A percentile compares a stretch with the other conserved stretches of the same genome.
These are phyloP conservation scores for Drosophila miranda DNA, from an alignment of 1,140 invertebrate genomes.

Conservation along the genomic window DNA sequence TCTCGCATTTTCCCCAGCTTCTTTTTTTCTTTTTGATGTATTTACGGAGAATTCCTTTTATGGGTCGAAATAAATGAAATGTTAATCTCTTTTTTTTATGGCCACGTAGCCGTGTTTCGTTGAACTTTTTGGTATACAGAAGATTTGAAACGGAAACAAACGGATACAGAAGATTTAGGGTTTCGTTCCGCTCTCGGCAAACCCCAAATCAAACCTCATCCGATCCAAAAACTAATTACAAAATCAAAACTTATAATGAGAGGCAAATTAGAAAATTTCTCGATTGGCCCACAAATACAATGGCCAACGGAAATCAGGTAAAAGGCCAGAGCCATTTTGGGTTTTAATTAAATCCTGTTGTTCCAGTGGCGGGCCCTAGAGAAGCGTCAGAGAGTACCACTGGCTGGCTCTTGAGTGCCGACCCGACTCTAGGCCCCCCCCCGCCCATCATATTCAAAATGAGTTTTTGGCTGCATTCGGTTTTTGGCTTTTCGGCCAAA, in stretches of 20 bases:
- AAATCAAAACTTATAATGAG: constrained; percentile 73
- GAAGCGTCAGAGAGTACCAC: constrained; percentile 13
- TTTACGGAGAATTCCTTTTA: constrained; percentile 70
- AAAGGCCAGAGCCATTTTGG: constrained; percentile 54
- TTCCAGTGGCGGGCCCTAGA: constrained; percentile 33
- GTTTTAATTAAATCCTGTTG: constrained; percentile 73
- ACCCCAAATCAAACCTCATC: constrained; percentile 34
- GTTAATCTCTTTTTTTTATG: constrained; percentile 53
- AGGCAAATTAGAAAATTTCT: constrained; percentile 65
- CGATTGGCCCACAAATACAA: constrained; percentile 46
- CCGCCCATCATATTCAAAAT: constrained; percentile 53
- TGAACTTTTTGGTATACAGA: constrained; percentile 12
- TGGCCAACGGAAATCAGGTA: constrained; percentile 48
- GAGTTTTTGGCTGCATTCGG: constrained; percentile 57
- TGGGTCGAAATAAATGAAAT: constrained; percentile 51
- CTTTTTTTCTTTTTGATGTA: constrained; percentile 58
- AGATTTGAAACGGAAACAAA: too few species aligned
- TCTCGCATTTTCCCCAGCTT: constrained; percentile 14
- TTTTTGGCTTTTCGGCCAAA: constrained; percentile 45
- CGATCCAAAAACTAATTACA: constrained; percentile 65
- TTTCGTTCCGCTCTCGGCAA: neutral
- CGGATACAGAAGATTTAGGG: constrained; percentile 8
- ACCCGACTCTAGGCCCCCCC: constrained; percentile 13
- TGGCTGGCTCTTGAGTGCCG: constrained; percentile 30
- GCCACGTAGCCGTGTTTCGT: neutral